A percentile compares a stretch with the other conserved stretches of the same genome.
These are phyloP conservation scores for Pelecanoides urinatrix DNA, from an alignment of 2,113 vertebrate species.

Conservation along the genomic window DNA sequence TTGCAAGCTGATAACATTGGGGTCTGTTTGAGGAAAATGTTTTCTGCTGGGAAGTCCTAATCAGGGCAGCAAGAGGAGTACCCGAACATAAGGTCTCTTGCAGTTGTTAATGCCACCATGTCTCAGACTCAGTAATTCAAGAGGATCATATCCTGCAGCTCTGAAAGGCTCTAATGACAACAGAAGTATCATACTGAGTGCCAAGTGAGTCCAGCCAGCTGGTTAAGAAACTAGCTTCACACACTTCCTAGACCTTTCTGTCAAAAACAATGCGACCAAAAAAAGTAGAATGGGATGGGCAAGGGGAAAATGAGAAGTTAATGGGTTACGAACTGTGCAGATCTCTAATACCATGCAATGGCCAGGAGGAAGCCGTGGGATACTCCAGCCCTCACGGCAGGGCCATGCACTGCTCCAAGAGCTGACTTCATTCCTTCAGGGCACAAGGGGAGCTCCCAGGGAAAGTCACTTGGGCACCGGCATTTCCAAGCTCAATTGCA, in stretches of 20 bases:
- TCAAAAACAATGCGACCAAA: background rate
- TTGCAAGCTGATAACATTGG: background rate
- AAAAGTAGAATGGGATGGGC: background rate
- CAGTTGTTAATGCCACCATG: background rate
- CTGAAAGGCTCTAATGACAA: background rate
- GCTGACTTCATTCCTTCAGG: background rate
- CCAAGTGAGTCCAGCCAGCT: background rate
- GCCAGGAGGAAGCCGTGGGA: background rate
- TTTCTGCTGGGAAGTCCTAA: background rate
- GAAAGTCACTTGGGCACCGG: background rate
- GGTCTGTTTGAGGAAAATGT: background rate
- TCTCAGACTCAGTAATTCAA: background rate
- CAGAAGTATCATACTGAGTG: background rate
- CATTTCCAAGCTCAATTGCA: background rate
- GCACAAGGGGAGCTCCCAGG: background rate
- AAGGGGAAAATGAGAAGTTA: background rate
- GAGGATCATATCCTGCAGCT: background rate
- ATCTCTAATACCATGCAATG: background rate
- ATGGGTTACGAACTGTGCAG: background rate
- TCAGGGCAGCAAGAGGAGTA: background rate
- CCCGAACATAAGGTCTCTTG: background rate
- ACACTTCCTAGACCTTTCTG: background rate
- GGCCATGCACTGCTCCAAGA: background rate
- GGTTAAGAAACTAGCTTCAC: background rate
- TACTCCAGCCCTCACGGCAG: background rate